phyloP scores from a whole-genome alignment of 2,888 invertebrate genomes.

The Exephanes ischioxanthus region DNA sequence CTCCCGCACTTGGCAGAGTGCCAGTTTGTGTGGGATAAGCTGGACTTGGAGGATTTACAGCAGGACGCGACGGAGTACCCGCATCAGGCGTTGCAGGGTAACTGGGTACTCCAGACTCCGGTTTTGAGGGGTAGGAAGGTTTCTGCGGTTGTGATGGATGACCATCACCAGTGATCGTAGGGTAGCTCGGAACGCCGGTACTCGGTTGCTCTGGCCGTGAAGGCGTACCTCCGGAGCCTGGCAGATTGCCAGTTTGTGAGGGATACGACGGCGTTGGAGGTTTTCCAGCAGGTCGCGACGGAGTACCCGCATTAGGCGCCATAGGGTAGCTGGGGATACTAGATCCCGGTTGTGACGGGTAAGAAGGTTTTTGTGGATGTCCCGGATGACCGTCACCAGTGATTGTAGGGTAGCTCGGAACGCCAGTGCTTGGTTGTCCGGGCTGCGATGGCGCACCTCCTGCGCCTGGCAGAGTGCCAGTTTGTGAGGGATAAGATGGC shows the following conservation, averaged over 20 bases:
- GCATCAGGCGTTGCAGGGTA: constrained; percentile 84
- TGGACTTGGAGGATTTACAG: constrained; percentile 81
- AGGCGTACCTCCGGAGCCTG: constrained; percentile 41
- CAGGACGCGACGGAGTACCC: constrained; percentile 83
- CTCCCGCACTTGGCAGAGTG: too few relatives aligned
- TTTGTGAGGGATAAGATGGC: constrained; percentile 40
- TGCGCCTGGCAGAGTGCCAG: constrained; percentile 33
- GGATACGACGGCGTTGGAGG: constrained; percentile 75
- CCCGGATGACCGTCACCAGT: too few relatives aligned
- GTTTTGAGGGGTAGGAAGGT: constrained; percentile 51
- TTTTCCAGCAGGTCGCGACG: constrained; percentile 82
- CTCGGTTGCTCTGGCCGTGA: constrained; percentile 70
- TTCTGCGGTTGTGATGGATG: neutral
- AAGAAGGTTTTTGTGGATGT: constrained; percentile 8
- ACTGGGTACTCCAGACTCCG: constrained; percentile 66
- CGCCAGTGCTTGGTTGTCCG: constrained; percentile 77
- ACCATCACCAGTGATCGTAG: too few relatives aligned
- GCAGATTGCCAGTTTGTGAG: too few relatives aligned
- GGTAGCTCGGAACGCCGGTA: neutral
- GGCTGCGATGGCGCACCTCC: constrained; percentile 59
- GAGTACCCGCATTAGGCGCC: constrained; percentile 85
- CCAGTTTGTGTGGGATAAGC: constrained; percentile 3
- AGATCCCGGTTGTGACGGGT: constrained; percentile 60
- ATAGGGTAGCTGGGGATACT: constrained; percentile 75
- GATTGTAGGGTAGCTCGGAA: constrained; percentile 63